Base-by-base conservation (phyloP, 2,113 vertebrate genomes). In the Telmatochromis sp. region DNA sequence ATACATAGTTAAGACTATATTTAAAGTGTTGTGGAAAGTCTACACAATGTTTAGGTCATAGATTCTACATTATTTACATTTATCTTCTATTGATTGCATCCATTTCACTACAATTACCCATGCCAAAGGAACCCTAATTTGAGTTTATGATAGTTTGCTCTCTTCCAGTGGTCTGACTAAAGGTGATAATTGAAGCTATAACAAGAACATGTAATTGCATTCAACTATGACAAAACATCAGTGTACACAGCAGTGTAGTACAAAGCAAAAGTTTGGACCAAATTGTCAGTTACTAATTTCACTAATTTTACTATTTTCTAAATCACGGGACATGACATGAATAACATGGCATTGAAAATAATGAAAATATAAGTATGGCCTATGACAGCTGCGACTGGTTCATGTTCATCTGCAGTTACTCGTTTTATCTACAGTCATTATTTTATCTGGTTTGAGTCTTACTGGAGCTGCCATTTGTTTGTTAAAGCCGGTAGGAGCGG, bases 121-220 rank as follows among this genome's bases (percentile, higher is more conserved):
- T 73, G 63, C 53, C 70, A 68, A 83, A 60, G 3, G 42, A 94
- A 79, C 47, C 82, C 23, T 68, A 92, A 73, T 81, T 89, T 85
- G 83, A 91, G 54, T 58, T n/a, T n/a, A 90, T 94, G 91, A 91
- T 42, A 93, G 65, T 85, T 82, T 90, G 85, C 80, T 88, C 89
- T 91, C 81, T 92, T 88, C 84, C 86, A 57, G 85, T 83, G 88
- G 82, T 81, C 93, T 89, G 54, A 80, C 65, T 85, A 23, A 82
- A 92, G 90, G 93, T 94, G 94, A 95, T 91, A 95, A 92, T 83
- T 70, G 91, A 86, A 89, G 91, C 87, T 89, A 91, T 94, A 90
- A 90, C 79, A 95, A 75, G 83, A 92, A 85, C 15, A 35, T 63
- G 58, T 54, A 92, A 93, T 95, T 89, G 90, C 89, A 47, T 82